A percentile compares a stretch with the other conserved stretches of the same genome.
phyloP scores from a whole-genome alignment of 2,888 invertebrate genomes.

The Ischnura elegans region DNA sequence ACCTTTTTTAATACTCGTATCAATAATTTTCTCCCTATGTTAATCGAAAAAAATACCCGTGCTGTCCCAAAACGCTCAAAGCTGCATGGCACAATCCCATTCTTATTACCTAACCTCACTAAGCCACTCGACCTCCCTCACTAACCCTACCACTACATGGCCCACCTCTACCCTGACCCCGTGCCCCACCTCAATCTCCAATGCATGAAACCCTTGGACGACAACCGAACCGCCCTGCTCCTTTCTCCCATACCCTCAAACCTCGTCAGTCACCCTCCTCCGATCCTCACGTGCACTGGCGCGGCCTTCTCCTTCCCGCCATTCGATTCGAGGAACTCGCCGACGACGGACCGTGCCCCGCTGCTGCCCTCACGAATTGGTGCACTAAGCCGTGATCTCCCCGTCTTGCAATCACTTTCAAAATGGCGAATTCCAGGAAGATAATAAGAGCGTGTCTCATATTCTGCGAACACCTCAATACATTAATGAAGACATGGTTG shows the following conservation, averaged over 20 bases:
- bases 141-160: slow-evolving; percentile 35
- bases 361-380: background rate
- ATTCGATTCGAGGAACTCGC: slow-evolving; percentile 28
- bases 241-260: slow-evolving; percentile 69
- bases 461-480: background rate
- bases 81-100: no score
- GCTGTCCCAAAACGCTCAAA: no score
- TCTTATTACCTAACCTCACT: no score
- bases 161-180: slow-evolving; percentile 44
- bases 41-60: no score
- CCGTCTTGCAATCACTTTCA: background rate
- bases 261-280: slow-evolving; percentile 64
- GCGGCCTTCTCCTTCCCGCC: slow-evolving; percentile 17
- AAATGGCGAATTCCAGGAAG: background rate
- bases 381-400: background rate
- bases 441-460: background rate
- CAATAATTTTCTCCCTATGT: no score
- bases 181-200: slow-evolving; percentile 39
- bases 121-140: background rate
- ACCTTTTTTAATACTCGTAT: no score
- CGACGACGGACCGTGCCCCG: slow-evolving; percentile 5
- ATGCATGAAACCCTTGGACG: slow-evolving; percentile 48
- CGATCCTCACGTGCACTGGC: slow-evolving; percentile 73
- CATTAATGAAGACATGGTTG: background rate
- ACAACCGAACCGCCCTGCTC: slow-evolving; percentile 49